phyloP scores from a whole-genome alignment of 2,113 vertebrate genomes.

The Crypturellus undulatus region DNA sequence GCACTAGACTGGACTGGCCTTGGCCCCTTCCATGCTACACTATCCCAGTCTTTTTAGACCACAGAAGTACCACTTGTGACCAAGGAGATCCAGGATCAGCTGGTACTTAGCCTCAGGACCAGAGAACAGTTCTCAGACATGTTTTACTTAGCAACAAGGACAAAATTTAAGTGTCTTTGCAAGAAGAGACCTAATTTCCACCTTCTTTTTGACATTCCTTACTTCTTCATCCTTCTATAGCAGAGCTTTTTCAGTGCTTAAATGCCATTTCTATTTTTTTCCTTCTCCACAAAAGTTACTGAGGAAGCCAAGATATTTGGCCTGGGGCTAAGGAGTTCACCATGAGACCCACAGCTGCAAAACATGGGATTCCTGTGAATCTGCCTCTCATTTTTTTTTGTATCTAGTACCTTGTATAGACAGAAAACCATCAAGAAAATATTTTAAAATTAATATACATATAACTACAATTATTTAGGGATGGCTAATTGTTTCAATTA shows the following conservation, averaged over 20 bases:
- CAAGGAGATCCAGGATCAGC: neutral
- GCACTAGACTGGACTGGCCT: neutral
- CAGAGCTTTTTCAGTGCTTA: neutral
- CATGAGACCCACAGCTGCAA: neutral
- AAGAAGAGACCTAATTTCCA: rapidly evolving
- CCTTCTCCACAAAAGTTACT: neutral
- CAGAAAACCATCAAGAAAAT: neutral
- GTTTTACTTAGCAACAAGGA: neutral
- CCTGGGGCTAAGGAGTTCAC: neutral
- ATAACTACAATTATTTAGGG: neutral
- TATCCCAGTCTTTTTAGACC: neutral
- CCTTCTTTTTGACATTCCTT: neutral
- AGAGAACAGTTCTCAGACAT: neutral
- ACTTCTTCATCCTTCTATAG: neutral
- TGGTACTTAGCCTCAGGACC: neutral
- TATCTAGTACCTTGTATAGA: neutral
- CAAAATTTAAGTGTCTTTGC: neutral
- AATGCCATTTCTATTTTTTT: neutral
- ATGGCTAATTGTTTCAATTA: neutral
- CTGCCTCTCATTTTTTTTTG: neutral
- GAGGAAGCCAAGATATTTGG: neutral
- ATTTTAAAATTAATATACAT: too few species aligned
- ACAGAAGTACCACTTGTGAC: neutral
- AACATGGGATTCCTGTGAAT: neutral
- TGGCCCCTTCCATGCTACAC: neutral